phyloP scores from a whole-genome alignment of 2,113 vertebrate genomes.

The Hemiscyllium ocellatum region DNA sequence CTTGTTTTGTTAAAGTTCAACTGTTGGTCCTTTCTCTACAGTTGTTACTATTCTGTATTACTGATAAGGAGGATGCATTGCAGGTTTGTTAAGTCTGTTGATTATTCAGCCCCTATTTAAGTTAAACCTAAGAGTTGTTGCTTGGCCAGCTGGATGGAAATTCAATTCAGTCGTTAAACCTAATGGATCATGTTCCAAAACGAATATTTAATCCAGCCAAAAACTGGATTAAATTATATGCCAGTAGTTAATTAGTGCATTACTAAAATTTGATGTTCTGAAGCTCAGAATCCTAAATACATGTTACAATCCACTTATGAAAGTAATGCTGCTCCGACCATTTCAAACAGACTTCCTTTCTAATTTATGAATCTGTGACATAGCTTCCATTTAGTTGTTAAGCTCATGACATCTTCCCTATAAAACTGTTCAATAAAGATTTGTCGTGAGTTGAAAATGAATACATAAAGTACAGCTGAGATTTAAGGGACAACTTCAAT shows the following conservation, averaged over 20 bases:
- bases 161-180: background rate
- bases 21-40: background rate
- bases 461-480: background rate
- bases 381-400: background rate
- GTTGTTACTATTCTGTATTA: background rate
- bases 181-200: background rate
- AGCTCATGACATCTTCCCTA: background rate
- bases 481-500: background rate
- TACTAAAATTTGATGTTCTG: background rate
- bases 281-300: background rate
- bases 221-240: background rate
- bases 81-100: background rate
- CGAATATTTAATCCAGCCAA: background rate
- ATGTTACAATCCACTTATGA: background rate
- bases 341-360: background rate
- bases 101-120: background rate
- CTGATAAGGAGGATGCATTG: background rate
- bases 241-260: background rate
- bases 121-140: background rate
- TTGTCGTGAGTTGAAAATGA: background rate
- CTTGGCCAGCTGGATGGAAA: background rate
- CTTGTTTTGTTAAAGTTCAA: background rate
- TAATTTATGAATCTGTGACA: background rate
- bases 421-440: constrained; percentile 2
- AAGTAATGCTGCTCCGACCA: background rate